Conservation (phyloP, 2,888 invertebrate genomes). For the Hermaeophaga mercurialis region DNA sequence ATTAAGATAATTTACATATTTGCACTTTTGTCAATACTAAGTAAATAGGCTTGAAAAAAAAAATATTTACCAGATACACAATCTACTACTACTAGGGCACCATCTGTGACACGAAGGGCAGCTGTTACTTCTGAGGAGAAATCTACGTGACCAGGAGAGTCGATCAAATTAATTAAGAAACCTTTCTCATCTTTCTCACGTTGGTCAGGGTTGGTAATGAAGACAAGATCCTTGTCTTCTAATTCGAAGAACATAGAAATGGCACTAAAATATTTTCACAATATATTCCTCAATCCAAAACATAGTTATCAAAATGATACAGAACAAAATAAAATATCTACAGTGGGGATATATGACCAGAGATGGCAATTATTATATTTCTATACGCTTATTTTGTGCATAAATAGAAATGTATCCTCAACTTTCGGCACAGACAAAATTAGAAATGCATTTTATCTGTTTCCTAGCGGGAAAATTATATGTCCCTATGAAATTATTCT, state of each 20-base stretch:
- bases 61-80: conserved; percentile 89
- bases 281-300: too few species aligned
- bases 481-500: neutral
- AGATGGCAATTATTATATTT: too few species aligned
- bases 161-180: conserved; percentile 99
- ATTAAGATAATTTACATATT: too few species aligned
- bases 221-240: conserved; percentile 89
- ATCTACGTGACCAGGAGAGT: conserved; percentile 99
- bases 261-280: conserved; percentile 87
- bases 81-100: conserved; percentile 99
- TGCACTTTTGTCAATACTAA: too few species aligned
- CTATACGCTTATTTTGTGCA: too few species aligned
- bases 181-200: conserved; percentile 89
- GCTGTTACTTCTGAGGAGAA: conserved; percentile 99
- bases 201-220: conserved; percentile 90
- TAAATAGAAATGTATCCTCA: conserved; percentile 2
- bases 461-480: neutral
- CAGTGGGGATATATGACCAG: too few species aligned
- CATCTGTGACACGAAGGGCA: conserved; percentile 99
- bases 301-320: too few species aligned
- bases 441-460: neutral
- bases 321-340: too few species aligned
- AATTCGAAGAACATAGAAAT: conserved; percentile 99
- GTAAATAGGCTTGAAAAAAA: too few species aligned
- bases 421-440: conserved; percentile 6